Conservation (phyloP, 2,888 invertebrate genomes). For the Sarcophaga caerulescens region DNA sequence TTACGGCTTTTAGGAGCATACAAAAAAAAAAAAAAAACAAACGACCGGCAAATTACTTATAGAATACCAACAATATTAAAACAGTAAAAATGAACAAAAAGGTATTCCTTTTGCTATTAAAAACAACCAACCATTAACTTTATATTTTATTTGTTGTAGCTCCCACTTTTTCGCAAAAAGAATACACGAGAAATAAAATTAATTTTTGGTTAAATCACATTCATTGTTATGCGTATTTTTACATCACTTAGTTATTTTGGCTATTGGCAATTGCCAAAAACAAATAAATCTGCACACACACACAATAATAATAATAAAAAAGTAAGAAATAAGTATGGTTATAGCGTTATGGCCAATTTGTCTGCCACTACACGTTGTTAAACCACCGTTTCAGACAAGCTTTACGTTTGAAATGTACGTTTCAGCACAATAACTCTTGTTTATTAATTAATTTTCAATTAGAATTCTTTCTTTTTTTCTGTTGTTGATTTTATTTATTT, state of each 20-base stretch:
- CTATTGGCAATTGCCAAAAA: background rate
- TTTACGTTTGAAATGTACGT: conserved; percentile 48
- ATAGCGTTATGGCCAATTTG: background rate
- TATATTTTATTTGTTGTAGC: background rate
- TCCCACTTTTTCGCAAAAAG: background rate
- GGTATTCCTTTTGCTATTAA: background rate
- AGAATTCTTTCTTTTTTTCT: conserved; percentile 50
- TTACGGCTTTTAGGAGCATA: conserved; percentile 4
- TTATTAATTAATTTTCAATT: conserved; percentile 71
- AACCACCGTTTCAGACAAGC: conserved; percentile 47
- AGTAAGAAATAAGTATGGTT: background rate
- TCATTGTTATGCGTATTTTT: conserved; percentile 18
- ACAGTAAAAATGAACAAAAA: conserved; percentile 3
- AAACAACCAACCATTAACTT: conserved; percentile 12
- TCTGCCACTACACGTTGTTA: background rate
- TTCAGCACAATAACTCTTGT: conserved; percentile 57
- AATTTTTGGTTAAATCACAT: conserved; percentile 3
- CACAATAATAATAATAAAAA: background rate
- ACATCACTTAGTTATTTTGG: conserved; percentile 36
- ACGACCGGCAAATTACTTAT: conserved; percentile 36
- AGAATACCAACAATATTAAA: conserved; percentile 19
- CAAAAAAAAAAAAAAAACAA: background rate
- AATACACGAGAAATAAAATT: background rate
- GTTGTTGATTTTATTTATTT: conserved; percentile 31
- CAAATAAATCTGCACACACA: background rate